Base-by-base conservation (phyloP, 2,888 invertebrate species). In the Globia sparganii region DNA sequence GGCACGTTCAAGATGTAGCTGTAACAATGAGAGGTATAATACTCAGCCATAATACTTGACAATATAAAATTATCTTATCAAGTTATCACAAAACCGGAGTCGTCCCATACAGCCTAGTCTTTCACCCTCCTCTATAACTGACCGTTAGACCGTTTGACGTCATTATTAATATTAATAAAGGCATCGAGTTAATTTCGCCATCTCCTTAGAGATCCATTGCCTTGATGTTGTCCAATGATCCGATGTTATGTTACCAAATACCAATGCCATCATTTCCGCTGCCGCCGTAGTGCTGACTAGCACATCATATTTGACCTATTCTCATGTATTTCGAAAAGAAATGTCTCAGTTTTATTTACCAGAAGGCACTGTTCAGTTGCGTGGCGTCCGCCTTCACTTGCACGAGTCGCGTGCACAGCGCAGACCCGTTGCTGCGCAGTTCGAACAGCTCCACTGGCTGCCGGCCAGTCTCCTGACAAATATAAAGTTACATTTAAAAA, bases 1-100 rank as follows among this genome's bases (percentile, higher is more conserved):
- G 99, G 99, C 87, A 99, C 99, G 97, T 98, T 99, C 78, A 99
- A 96, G 89, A 99, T 99, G 93, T 99, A 99, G 93, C 99, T 99
- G 64, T 40, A 58, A 76, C 15, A 66, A 34, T 13, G 15, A n/a
- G 15, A n/a, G n/a, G 53, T 56, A 53, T 11, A 53, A 53, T 11
- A 53, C 53, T 56, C 4, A 56, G n/a, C 11, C n/a, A 13, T 56
- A 56, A 56, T 56, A 56, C n/a, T 56, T 56, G 53, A 56, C 53
- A 11, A n/a, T 53, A 25, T 53, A 53, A 53, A 49, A 18, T 46
- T 46, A 46, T 49, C 25, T 53, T 9, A 25, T 25, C 25, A 53
- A 25, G 53, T 53, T 53, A 25, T 25, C 53, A 53, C 53, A 53
- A 9, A 9, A 2, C 53, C 6, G 21, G 25, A 53, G 53, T 53